These are phyloP conservation scores for Sialia sialis DNA, from an alignment of 2,113 vertebrate genomes.

Conservation along the genomic window DNA sequence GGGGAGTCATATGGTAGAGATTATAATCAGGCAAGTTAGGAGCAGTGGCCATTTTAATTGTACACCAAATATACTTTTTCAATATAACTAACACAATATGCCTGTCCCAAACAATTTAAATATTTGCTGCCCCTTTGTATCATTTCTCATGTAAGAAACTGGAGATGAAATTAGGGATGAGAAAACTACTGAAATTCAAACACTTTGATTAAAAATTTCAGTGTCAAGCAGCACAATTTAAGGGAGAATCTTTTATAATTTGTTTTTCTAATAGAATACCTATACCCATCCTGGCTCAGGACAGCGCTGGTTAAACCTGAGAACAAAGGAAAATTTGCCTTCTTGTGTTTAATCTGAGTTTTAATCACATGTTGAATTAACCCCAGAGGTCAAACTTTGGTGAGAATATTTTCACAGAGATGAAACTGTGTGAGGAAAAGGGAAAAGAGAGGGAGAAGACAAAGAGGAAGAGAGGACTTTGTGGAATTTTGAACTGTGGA, in stretches of 20 bases:
- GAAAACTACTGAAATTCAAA: not conserved
- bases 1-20: conserved; percentile 13
- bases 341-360: not conserved
- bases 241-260: not conserved
- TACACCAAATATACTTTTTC: not conserved
- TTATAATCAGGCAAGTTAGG: conserved; percentile 25
- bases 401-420: not conserved
- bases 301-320: not conserved
- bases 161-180: not conserved
- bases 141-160: not conserved
- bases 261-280: not conserved
- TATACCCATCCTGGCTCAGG: not conserved
- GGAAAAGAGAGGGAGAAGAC: too few relatives aligned
- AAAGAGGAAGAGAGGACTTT: not conserved
- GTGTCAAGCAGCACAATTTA: not conserved
- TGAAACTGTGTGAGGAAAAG: not conserved
- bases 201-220: not conserved
- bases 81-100: not conserved
- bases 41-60: conserved; percentile 23
- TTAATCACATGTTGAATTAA: not conserved
- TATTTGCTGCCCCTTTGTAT: not conserved
- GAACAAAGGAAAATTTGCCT: not conserved
- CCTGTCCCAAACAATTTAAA: not conserved
- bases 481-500: not conserved
- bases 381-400: not conserved